Base-by-base conservation (phyloP, 2,888 invertebrate species). In the Morpho achilles region DNA sequence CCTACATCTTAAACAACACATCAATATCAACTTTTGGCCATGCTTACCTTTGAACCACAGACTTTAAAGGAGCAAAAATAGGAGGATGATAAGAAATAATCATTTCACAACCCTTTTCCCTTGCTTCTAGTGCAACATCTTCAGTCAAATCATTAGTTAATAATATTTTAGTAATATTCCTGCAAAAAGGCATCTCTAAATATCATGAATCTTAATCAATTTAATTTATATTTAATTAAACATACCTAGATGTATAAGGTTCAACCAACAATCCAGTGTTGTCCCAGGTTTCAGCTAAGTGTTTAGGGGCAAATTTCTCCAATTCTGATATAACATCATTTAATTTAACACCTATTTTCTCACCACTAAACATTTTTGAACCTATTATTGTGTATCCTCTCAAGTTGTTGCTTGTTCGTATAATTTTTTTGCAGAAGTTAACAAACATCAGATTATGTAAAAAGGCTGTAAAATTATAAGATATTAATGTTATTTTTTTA, bases 41-140 rank as follows among this genome's bases (percentile, higher is more conserved):
- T 16, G n/a, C 16, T 49, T 83, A 96, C 95, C 93, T 95, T 93
- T 96, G 91, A 2, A 94, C 93, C 45, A 99, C 89, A 44, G 94
- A 92, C 76, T 97, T 98, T 56, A 99, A 70, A 7, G 97, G 94
- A 9, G 92, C 89, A 83, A 99, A 99, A 77, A 99, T 96, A 16
- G 97, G 97, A n/a, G 99, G 99, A 90, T 99, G 99, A 81, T 99
- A 99, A 0, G 97, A 95, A 58, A 99, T 91, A 58, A 99, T 97
- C 83, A 98, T 85, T 78, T 97, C 94, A 54, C 93, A 93, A 10
- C 93, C 91, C 54, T 91, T 79, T 1, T 87, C 80, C 4, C 96
- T 75, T 0, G 98, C 97, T 87, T 98, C 98, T 23, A 94, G 80
- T 72, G 97, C 92, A 0, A 98, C 98, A 64, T 93, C 93, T 80